These are phyloP conservation scores for Catostylus mosaicus DNA, from an alignment of 30 jellyfish, hydroid and myxozoan species.

Conservation along the genomic window DNA sequence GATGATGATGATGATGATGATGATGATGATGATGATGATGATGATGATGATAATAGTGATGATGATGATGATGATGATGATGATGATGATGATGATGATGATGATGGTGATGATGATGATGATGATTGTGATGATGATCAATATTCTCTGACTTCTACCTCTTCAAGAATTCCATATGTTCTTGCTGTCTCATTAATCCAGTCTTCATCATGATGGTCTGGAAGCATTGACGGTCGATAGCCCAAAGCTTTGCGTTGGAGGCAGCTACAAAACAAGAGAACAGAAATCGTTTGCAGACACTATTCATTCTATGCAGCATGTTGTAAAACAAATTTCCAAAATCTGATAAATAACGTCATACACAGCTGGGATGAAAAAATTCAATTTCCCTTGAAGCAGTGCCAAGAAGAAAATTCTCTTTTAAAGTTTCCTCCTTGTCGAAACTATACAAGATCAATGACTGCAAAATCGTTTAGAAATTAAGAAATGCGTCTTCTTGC, in stretches of 20 bases:
- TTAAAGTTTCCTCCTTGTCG: no score
- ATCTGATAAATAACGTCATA: no score
- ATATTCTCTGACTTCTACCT: slow-evolving; percentile 40
- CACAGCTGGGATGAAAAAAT: no score
- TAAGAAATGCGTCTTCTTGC: no score
- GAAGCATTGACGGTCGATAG: slow-evolving; percentile 93
- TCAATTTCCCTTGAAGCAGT: no score
- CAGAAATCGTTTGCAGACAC: no score
- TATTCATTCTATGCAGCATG: no score
- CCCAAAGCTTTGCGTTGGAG: slow-evolving; percentile 91
- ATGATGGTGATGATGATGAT: background rate
- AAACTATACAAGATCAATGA: no score
- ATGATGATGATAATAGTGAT: background rate
- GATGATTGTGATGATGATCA: background rate
- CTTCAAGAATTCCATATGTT: slow-evolving; percentile 92
- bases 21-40: background rate
- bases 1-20: no score
- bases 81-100: background rate
- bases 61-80: background rate
- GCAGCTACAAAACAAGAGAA: slow-evolving; percentile 70
- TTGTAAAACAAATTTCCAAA: no score
- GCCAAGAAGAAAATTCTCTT: no score
- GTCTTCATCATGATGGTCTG: slow-evolving; percentile 99
- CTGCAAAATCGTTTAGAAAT: no score
- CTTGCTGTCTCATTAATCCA: slow-evolving; percentile 97